Base-by-base conservation (phyloP, 2,113 vertebrate species). In the Cephalopterus ornatus region DNA sequence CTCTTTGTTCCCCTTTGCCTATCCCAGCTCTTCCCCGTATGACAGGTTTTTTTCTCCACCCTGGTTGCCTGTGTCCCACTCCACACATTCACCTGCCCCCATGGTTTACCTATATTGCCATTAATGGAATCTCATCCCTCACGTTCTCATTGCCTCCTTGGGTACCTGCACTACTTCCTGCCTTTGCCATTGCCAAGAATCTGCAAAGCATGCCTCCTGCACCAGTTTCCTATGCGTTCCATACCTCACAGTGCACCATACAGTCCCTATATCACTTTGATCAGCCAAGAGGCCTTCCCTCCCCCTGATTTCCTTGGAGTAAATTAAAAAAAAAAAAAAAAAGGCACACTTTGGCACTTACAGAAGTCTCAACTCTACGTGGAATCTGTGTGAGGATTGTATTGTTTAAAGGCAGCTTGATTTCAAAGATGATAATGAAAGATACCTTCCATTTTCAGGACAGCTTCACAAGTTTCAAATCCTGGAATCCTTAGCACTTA, bases 51-150 rank as follows among this genome's bases (percentile, higher is more conserved):
- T 82, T 41, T 12, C 24, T n/a, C 32, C 66, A 5, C 11, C 23
- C 21, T 3, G 2, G 24, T 63, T 71, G 26, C 59, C 32, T 37
- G 5, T 3, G 30, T 56, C 66, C 59, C 65, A 27, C 52, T 59
- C 23, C 39, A 49, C 11, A 14, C 1, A 1, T 14, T 59, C n/a
- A 16, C 15, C 37, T 63, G 44, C 11, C 47, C n/a, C 32, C 0
- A 0, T 23, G 50, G 11, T 61, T 72, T 33, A 11, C 35, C 12
- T 79, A 16, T 2, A 0, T 24, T 81, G 33, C 30, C 52, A 11
- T 55, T 67, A 18, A 5, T 52, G 33, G 33, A 44, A 18, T 49
- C n/a, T 89, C 52, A 44, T 86, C 42, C 33, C 41, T 41, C 1
- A 0, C 19, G 28, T 59, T 59, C 24, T 61, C 44, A 30, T 1